Conservation (phyloP, 2,113 vertebrate species). For the Enhydra lutris region DNA sequence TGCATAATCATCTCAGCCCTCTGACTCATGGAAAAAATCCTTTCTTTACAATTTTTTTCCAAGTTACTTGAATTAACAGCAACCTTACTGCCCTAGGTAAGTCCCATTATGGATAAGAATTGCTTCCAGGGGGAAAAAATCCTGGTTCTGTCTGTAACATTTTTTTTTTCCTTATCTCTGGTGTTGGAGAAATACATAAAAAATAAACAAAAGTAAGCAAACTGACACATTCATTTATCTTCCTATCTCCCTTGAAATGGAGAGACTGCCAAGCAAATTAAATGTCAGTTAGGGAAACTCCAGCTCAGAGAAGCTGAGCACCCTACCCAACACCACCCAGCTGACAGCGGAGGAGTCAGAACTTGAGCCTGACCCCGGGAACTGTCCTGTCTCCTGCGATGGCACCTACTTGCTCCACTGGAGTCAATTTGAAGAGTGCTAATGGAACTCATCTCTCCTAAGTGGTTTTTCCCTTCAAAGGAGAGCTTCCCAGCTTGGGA, state of each 20-base stretch:
- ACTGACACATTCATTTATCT: neutral
- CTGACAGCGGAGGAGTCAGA: neutral
- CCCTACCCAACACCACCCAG: neutral
- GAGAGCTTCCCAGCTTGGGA: neutral
- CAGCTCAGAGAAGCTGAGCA: neutral
- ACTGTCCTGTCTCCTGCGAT: neutral
- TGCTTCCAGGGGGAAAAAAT: constrained; percentile 36
- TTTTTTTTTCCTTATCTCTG: constrained; percentile 23
- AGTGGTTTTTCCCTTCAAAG: neutral
- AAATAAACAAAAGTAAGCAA: constrained; percentile 27
- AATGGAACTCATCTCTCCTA: neutral
- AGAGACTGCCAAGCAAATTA: constrained; percentile 6
- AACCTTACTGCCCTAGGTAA: constrained; percentile 4
- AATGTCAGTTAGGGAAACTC: neutral
- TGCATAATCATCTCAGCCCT: neutral
- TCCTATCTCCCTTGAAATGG: neutral
- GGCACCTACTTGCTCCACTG: fast-evolving
- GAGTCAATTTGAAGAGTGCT: neutral
- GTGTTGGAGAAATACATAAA: constrained; percentile 12
- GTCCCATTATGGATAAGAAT: constrained; percentile 39
- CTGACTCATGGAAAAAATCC: neutral
- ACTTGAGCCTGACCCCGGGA: neutral
- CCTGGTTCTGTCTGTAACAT: neutral
- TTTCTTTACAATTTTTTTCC: neutral
- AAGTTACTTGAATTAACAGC: constrained; percentile 31